A percentile compares a stretch with the other conserved stretches of the same genome.
Conservation (phyloP, 2,888 invertebrate species). For the Poecilobothrus nobilitatus region DNA sequence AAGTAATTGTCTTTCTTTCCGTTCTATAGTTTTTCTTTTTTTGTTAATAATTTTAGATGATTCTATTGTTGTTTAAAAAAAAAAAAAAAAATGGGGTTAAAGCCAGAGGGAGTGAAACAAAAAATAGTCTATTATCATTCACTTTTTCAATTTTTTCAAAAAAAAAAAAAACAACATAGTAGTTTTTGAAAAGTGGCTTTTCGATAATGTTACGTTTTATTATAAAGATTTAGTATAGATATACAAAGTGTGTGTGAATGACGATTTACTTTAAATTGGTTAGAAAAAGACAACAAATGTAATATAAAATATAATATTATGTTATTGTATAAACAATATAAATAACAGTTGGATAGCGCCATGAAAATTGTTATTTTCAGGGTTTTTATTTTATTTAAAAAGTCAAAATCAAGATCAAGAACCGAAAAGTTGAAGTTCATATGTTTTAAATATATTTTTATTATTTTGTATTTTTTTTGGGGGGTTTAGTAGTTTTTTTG, state of each 20-base stretch:
- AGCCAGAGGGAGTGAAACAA: too few species aligned
- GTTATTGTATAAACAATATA: neutral
- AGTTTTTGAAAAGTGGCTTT: neutral
- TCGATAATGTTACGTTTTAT: neutral
- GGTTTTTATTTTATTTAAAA: neutral
- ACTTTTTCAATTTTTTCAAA: too few species aligned
- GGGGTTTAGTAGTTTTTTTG: neutral
- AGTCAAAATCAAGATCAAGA: constrained; percentile 3
- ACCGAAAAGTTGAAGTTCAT: constrained; percentile 3
- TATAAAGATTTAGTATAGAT: neutral
- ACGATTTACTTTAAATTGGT: neutral
- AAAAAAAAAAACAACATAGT: neutral
- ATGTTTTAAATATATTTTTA: neutral
- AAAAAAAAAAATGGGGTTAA: too few species aligned
- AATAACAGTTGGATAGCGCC: neutral
- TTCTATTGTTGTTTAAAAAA: too few species aligned
- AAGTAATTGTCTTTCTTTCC: too few species aligned
- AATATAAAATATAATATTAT: neutral
- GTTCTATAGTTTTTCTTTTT: too few species aligned
- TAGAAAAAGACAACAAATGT: too few species aligned
- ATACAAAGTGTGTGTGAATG: neutral
- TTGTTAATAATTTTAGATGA: too few species aligned
- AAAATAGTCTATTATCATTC: too few species aligned
- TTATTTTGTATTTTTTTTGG: neutral
- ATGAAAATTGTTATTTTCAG: neutral